Conservation (phyloP, 2,797 vertebrate genomes). For the Tragelaphus oryx region DNA sequence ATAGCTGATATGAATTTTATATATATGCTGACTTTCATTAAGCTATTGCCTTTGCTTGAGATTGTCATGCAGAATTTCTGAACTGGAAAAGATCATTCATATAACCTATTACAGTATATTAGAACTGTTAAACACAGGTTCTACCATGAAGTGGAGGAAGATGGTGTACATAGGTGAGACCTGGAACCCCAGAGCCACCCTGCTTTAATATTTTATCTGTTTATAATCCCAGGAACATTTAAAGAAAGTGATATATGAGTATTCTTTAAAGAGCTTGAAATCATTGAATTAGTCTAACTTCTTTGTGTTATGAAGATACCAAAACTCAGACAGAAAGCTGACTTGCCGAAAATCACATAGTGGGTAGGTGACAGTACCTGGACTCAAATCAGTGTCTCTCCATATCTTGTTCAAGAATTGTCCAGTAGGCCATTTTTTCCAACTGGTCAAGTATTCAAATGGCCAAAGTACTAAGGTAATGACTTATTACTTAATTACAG, state of each 20-base stretch:
- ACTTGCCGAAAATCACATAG: neutral
- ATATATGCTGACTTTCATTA: neutral
- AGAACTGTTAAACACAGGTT: neutral
- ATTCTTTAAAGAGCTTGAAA: neutral
- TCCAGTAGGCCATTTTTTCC: neutral
- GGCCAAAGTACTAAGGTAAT: neutral
- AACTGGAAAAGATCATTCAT: neutral
- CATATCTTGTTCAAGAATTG: neutral
- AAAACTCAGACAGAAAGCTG: neutral
- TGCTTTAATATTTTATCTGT: neutral
- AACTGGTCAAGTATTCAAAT: neutral
- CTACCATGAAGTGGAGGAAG: neutral
- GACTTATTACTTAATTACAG: neutral
- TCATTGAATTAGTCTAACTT: neutral
- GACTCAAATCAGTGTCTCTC: neutral
- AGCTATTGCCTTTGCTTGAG: neutral
- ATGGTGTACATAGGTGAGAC: neutral
- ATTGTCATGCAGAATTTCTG: neutral
- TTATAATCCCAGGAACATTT: constrained; percentile 13
- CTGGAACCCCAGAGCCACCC: neutral
- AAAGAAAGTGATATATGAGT: neutral
- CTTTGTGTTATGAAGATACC: neutral
- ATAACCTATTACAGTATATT: neutral
- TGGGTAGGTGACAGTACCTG: neutral
- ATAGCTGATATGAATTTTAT: neutral